A percentile compares a stretch with the other conserved stretches of the same genome.
phyloP scores from a whole-genome alignment of 2,888 invertebrate genomes.

The Syritta pipiens region DNA sequence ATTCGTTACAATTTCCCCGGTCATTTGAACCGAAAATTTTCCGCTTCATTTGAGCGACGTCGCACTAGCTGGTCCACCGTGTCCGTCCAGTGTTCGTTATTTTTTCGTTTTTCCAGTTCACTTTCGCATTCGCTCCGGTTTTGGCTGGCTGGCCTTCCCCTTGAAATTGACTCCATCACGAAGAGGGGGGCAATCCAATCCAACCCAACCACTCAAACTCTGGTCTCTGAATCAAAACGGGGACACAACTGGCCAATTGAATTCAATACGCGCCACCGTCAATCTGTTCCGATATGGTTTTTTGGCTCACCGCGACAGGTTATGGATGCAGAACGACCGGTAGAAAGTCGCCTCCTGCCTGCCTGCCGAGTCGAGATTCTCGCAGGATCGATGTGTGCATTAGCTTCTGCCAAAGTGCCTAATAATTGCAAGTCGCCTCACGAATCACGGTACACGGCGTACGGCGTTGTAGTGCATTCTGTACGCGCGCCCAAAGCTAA shows the following conservation, averaged over 20 bases:
- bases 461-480: slow-evolving; percentile 13
- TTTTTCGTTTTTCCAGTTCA: slow-evolving; percentile 21
- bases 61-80: background rate
- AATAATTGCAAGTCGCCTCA: slow-evolving; percentile 41
- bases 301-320: slow-evolving; percentile 15
- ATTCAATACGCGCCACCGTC: slow-evolving; percentile 17
- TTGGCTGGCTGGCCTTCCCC: slow-evolving; percentile 23
- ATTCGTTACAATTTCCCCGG: slow-evolving; percentile 55
- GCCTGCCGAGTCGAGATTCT: background rate
- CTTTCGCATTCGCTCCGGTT: slow-evolving; percentile 32
- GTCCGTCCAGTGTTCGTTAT: slow-evolving; percentile 5
- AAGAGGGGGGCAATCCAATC: background rate
- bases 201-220: too few relatives aligned
- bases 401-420: slow-evolving; percentile 38
- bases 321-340: slow-evolving; percentile 11
- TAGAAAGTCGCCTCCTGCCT: slow-evolving; percentile 58
- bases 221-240: slow-evolving; percentile 29
- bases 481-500: slow-evolving; percentile 43
- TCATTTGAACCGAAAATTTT: slow-evolving; percentile 59
- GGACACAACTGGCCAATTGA: slow-evolving; percentile 51
- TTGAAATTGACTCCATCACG: slow-evolving; percentile 9
- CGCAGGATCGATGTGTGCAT: slow-evolving; percentile 9
- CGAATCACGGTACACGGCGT: background rate
- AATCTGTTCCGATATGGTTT: slow-evolving; percentile 36
- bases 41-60: slow-evolving; percentile 53